Percentiles rank a stretch among this genome's conserved stretches.
Conservation (phyloP, 2,888 invertebrate species). For the Ceramica pisi region DNA sequence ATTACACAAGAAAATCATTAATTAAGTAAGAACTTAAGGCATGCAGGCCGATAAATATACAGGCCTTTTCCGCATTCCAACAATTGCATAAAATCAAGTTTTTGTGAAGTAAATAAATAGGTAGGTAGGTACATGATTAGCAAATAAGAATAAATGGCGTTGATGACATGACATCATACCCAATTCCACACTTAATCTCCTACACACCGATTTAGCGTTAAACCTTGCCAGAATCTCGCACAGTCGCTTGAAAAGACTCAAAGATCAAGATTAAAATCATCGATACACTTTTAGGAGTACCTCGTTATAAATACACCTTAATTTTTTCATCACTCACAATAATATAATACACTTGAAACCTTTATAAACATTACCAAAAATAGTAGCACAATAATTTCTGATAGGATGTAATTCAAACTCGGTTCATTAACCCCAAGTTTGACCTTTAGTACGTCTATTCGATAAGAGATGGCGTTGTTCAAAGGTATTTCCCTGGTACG, state of each 20-base stretch:
- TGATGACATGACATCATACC: slow-evolving; percentile 7
- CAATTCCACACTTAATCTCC: slow-evolving; percentile 8
- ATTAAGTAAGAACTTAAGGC: background rate
- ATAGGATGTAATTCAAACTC: slow-evolving; percentile 66
- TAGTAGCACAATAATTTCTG: slow-evolving; percentile 67
- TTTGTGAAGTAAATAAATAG: background rate
- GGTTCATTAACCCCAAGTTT: slow-evolving; percentile 71
- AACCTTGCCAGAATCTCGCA: background rate
- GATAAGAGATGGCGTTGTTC: slow-evolving; percentile 74
- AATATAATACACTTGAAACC: slow-evolving; percentile 40
- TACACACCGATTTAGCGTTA: background rate
- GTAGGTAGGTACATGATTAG: too few species aligned
- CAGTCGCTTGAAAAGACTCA: background rate
- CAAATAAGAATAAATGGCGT: background rate
- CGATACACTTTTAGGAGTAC: background rate
- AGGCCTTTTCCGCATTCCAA: background rate
- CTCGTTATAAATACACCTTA: slow-evolving; percentile 1
- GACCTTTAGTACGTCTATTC: slow-evolving; percentile 72
- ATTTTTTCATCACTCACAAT: slow-evolving; percentile 38
- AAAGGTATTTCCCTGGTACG: slow-evolving; percentile 71
- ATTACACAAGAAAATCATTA: background rate
- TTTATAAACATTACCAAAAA: slow-evolving; percentile 69
- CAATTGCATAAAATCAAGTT: background rate
- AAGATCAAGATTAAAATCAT: slow-evolving; percentile 14
- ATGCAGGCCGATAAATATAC: background rate